Evolutionary conservation across 2,888 invertebrate genomes (phyloP).

Genomic region (Leucophenga maculata): DNA sequence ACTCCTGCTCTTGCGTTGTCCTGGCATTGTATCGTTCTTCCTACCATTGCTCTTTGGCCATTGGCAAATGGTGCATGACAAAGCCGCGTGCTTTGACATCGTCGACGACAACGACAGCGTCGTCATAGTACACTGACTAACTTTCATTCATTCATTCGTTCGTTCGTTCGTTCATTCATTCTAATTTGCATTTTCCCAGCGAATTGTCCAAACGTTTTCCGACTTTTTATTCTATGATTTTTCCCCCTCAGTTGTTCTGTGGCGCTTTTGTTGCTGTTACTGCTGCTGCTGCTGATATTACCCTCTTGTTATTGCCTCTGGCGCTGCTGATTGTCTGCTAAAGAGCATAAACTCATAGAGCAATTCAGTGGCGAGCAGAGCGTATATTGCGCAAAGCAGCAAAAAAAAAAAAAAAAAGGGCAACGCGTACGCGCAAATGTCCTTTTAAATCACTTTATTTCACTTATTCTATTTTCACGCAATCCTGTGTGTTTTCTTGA

Average conservation of each 20-base stretch:
- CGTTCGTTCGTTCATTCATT: constrained; percentile 42
- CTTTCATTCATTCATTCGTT: constrained; percentile 44
- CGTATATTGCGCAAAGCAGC: constrained; percentile 50
- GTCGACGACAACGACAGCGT: not conserved
- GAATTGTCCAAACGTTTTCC: constrained; percentile 44
- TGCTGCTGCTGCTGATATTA: constrained; percentile 8
- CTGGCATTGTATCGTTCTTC: not conserved
- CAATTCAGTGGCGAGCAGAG: constrained; percentile 59
- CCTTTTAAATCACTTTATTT: constrained; percentile 66
- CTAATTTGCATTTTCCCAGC: constrained; percentile 65
- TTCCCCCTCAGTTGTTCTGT: not conserved
- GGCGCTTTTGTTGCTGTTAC: not conserved
- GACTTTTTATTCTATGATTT: constrained; percentile 9
- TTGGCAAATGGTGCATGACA: constrained; percentile 11
- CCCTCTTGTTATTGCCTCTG: constrained; percentile 3
- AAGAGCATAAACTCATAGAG: constrained; percentile 62
- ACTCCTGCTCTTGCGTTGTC: not conserved
- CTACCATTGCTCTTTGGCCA: not conserved
- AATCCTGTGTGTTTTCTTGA: constrained; percentile 27
- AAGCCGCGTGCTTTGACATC: constrained; percentile 10
- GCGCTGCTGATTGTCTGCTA: constrained; percentile 61
- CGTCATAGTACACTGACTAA: not conserved
- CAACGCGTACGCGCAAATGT: constrained; percentile 61
- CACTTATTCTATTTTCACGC: constrained; percentile 59
- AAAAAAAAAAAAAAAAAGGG: constrained; percentile 46